Evolutionary conservation across 53 echinoderm and acorn worm genomes (phyloP), one percentile per base, ranked within the genome.

Genomic region (Echinarachnius parma): DNA sequence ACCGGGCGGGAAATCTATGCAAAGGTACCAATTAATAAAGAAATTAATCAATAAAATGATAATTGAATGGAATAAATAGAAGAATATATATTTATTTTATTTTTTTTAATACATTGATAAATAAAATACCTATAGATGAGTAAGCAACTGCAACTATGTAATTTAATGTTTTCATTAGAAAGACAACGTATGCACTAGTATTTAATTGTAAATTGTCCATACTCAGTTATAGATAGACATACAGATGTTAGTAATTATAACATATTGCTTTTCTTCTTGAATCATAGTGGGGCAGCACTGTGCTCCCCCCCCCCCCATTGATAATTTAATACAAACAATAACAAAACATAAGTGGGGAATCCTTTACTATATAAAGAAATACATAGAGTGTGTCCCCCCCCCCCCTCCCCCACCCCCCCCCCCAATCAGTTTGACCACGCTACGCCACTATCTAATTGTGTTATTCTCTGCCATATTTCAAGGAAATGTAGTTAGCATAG

Each of bases 1-100:
- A 14, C 74, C 55, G 1, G 74, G 74, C 14, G 74, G 74, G 31
- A 30, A 56, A 25, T 72, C 74, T 20, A 1, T 72, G 9, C 55
- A 56, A 25, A 72, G 57, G 74, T 72, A 56, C 24, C 13, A 31
- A 61, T 18, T n/a, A 20, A 32, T 32, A 61, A 35, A 61, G 2
- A 34, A 16, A 28, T 58, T 53, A 53, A 53, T 4, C 21, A 16
- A 19, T 21, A 22, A 21, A 11, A 20, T 52, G 52, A 21, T 39
- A 9, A 13, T 7, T 39, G 39, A 9, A 39, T 9, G 39, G 13
- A 39, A 39, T 39, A 9, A 9, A 39, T 7, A 39, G 13, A n/a
- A n/a, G n/a, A n/a, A n/a, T n/a, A n/a, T n/a, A n/a, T n/a, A n/a
- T n/a, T n/a, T n/a, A 39, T 39, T 39, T 39, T 39, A 39, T 13